phyloP scores from a whole-genome alignment of 2,113 vertebrate species.

The Edolisoma coerulescens region DNA sequence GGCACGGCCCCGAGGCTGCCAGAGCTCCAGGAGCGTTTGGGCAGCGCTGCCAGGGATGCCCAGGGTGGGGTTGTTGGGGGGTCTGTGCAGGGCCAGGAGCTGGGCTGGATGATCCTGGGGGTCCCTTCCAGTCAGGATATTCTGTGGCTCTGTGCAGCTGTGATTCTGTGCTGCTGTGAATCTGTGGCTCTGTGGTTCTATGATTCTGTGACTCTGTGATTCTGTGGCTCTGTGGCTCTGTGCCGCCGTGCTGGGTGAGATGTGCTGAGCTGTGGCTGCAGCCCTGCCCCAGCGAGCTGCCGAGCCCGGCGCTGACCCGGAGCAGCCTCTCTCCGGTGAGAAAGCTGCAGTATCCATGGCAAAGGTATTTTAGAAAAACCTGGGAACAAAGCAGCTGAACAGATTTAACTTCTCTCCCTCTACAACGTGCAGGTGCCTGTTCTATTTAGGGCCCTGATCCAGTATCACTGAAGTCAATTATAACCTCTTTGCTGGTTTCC shows the following conservation, averaged over 20 bases:
- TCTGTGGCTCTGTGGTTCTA: too few relatives aligned
- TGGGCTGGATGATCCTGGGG: rapidly evolving
- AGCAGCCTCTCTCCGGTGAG: background rate
- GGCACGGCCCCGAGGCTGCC: background rate
- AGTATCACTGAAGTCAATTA: background rate
- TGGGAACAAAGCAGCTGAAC: background rate
- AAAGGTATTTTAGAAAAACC: background rate
- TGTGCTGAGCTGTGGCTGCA: background rate
- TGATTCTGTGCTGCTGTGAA: too few relatives aligned
- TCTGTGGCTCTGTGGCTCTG: background rate
- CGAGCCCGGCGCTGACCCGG: background rate
- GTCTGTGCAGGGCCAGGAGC: rapidly evolving
- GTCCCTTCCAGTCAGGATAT: too few relatives aligned
- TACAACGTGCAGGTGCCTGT: background rate
- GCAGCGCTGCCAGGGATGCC: background rate
- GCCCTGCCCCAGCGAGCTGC: background rate
- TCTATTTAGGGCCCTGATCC: background rate
- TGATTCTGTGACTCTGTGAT: background rate
- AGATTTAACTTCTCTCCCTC: background rate
- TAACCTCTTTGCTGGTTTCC: background rate
- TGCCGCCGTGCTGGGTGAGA: background rate
- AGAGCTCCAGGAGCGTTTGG: background rate
- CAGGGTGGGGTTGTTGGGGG: background rate
- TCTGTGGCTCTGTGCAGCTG: background rate
- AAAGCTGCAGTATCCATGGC: slow-evolving; percentile 34